Evolutionary conservation across 2,113 vertebrate genomes (phyloP).

Genomic region (Trachemys scripta): DNA sequence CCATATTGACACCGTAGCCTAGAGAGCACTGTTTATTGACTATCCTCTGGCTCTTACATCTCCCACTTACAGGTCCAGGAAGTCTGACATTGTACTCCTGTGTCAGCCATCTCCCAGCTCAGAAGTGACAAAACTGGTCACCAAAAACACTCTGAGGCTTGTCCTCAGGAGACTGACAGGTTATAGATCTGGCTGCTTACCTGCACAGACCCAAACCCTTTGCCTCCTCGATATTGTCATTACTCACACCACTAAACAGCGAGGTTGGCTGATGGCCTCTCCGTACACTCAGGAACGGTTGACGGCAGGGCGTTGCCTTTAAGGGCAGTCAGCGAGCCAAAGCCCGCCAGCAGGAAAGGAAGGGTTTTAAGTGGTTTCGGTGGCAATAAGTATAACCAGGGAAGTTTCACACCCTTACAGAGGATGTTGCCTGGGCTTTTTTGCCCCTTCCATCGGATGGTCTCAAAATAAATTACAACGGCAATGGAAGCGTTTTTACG

Average conservation of each 20-base stretch:
- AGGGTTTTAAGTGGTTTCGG: neutral
- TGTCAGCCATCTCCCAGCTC: conserved; percentile 34
- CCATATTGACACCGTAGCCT: conserved; percentile 33
- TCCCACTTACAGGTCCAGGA: conserved; percentile 15
- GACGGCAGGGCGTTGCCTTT: conserved; percentile 56
- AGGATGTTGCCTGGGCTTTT: neutral
- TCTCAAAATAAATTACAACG: fast-evolving
- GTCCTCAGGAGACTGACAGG: conserved; percentile 33
- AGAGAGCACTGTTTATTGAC: conserved; percentile 48
- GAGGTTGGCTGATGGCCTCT: conserved; percentile 74
- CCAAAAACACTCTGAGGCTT: conserved; percentile 60
- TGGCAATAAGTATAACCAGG: neutral
- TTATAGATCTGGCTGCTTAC: conserved; percentile 69
- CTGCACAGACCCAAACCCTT: conserved; percentile 62
- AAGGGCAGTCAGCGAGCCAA: conserved; percentile 54
- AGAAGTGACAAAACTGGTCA: conserved; percentile 35
- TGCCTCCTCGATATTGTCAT: conserved; percentile 70
- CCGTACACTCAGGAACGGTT: conserved; percentile 32
- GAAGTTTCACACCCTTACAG: neutral
- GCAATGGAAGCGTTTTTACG: neutral
- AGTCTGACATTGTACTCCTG: neutral
- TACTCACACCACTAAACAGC: conserved; percentile 64
- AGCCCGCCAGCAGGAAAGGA: neutral
- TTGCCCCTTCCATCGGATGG: neutral
- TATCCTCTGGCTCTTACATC: neutral